Evolutionary conservation across 1,140 invertebrate species (phyloP).

Genomic region (Physella acuta): DNA sequence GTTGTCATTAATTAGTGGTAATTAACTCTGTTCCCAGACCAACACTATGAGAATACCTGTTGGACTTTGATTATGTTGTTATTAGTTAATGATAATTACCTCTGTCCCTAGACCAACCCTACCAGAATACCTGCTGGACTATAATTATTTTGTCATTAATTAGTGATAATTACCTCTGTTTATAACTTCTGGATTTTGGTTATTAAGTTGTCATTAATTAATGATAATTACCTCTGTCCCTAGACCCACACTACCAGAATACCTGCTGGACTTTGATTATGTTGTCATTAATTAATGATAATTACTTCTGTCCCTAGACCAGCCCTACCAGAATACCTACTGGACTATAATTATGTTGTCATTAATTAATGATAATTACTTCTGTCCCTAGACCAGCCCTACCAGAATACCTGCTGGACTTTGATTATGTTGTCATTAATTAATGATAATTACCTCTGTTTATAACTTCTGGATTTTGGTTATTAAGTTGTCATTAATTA

Average conservation of each 20-base stretch:
- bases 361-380: not conserved
- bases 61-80: constrained; percentile 61
- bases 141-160: too few relatives aligned
- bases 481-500: not conserved
- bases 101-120: constrained; percentile 52
- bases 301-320: constrained; percentile 25
- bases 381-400: constrained; percentile 47
- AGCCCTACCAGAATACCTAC: too few relatives aligned
- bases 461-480: too few relatives aligned
- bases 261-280: too few relatives aligned
- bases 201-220: constrained; percentile 53
- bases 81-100: too few relatives aligned
- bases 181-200: constrained; percentile 60
- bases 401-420: constrained; percentile 59
- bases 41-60: constrained; percentile 54
- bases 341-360: too few relatives aligned
- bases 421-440: constrained; percentile 58
- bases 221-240: too few relatives aligned
- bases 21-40: constrained; percentile 40
- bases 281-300: not conserved
- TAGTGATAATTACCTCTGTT: constrained; percentile 2
- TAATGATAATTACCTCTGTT: too few relatives aligned
- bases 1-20: not conserved
- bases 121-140: too few relatives aligned
- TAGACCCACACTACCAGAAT: too few relatives aligned